phyloP scores from a whole-genome alignment of 2,888 invertebrate species.

The Diaphora mendica region DNA sequence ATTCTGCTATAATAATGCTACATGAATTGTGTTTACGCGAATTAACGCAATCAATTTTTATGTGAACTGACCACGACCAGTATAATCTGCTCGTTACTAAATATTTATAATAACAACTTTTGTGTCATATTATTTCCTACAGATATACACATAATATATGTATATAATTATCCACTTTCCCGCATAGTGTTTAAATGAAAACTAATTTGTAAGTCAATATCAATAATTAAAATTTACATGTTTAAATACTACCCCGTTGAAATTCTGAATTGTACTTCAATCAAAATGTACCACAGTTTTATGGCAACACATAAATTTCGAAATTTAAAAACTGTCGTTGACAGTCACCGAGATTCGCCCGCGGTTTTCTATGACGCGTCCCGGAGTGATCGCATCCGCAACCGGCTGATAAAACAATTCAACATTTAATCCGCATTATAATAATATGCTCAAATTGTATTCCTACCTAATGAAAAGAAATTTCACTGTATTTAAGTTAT shows the following conservation, averaged over 20 bases:
- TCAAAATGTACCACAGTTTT: not conserved
- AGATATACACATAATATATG: too few relatives aligned
- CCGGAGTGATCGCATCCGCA: slow-evolving; percentile 42
- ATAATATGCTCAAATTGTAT: not conserved
- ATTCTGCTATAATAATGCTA: too few relatives aligned
- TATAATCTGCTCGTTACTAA: too few relatives aligned
- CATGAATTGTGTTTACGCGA: too few relatives aligned
- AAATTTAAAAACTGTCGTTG: slow-evolving; percentile 43
- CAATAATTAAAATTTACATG: not conserved
- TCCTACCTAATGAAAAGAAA: not conserved
- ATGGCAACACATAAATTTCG: slow-evolving; percentile 23
- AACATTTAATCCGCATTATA: slow-evolving; percentile 30
- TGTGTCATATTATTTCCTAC: too few relatives aligned
- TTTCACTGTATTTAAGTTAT: not conserved
- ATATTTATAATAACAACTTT: too few relatives aligned
- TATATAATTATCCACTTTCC: too few relatives aligned
- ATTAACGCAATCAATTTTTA: too few relatives aligned
- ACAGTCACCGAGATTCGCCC: slow-evolving; percentile 40
- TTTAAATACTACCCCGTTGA: not conserved
- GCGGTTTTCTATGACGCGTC: slow-evolving; percentile 50
- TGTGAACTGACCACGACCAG: too few relatives aligned
- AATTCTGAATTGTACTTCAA: not conserved
- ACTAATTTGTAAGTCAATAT: not conserved
- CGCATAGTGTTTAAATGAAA: not conserved
- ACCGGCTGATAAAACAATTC: slow-evolving; percentile 39